These are phyloP conservation scores for Caenorhabditis briggsae DNA, from an alignment of 1,140 invertebrate species.

Conservation along the genomic window DNA sequence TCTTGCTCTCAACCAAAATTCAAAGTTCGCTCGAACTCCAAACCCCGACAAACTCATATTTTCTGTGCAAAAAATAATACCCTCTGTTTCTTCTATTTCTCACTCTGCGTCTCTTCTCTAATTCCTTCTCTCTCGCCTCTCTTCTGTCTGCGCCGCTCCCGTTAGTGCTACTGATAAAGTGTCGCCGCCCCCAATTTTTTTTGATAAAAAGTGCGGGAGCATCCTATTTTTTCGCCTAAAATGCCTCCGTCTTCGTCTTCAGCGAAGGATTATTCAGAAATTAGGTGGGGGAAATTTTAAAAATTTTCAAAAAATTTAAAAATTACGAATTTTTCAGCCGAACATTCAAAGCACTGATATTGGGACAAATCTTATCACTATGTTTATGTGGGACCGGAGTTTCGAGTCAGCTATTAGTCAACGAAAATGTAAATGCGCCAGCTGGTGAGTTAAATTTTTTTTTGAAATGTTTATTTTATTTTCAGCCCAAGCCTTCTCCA, in stretches of 20 bases:
- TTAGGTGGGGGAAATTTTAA: not conserved
- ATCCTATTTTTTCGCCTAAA: not conserved
- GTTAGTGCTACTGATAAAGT: constrained; percentile 9
- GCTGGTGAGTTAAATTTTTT: constrained; percentile 67
- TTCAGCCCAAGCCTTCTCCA: constrained; percentile 74
- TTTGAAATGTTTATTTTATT: constrained; percentile 13
- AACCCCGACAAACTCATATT: not conserved
- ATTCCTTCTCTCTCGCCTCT: not conserved
- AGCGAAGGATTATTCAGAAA: constrained; percentile 40
- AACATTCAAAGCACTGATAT: constrained; percentile 68
- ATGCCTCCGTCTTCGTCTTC: constrained; percentile 41
- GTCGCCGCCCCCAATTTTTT: not conserved
- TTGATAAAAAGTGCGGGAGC: constrained; percentile 13
- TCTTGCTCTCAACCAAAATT: too few relatives aligned
- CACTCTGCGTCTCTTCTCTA: not conserved
- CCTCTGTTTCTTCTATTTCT: not conserved
- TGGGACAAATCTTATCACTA: constrained; percentile 74
- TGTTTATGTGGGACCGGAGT: constrained; percentile 75
- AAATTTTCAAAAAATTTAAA: not conserved
- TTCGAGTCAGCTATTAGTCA: constrained; percentile 68
- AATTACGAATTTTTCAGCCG: constrained; percentile 67
- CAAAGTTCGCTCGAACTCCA: too few relatives aligned
- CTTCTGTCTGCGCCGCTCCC: constrained; percentile 22
- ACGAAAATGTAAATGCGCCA: constrained; percentile 71
- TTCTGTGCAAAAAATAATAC: constrained; percentile 27